phyloP scores from a whole-genome alignment of 2,888 invertebrate species.

The Rhagophthalmus giganteus region DNA sequence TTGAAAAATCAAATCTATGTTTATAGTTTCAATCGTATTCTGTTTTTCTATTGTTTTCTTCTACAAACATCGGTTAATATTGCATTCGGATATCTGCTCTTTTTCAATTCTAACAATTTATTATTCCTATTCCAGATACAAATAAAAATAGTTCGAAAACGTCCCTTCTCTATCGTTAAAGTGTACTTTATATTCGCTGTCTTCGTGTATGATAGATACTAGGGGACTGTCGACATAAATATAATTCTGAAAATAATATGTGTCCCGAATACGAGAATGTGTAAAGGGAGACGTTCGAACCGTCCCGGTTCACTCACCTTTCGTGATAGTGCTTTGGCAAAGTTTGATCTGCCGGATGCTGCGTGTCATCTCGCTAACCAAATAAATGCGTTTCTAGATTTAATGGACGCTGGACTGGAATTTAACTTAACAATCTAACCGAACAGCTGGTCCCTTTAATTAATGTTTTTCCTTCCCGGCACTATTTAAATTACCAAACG shows the following conservation, averaged over 20 bases:
- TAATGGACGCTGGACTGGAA: conserved; percentile 27
- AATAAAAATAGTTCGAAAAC: conserved; percentile 10
- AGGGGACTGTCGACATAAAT: conserved; percentile 33
- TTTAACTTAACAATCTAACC: conserved; percentile 21
- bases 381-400: conserved; percentile 30
- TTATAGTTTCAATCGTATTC: conserved; percentile 22
- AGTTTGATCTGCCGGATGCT: conserved; percentile 34
- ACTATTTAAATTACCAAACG: no score
- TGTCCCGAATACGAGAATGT: conserved; percentile 29
- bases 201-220: conserved; percentile 29
- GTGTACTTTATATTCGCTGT: conserved; percentile 16
- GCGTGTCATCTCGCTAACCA: conserved; percentile 31
- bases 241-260: conserved; percentile 36
- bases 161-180: conserved; percentile 6
- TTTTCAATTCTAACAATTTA: conserved; percentile 39
- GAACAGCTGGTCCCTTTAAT: conserved; percentile 25
- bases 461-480: conserved; percentile 18
- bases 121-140: conserved; percentile 22
- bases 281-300: conserved; percentile 20
- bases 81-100: conserved; percentile 44
- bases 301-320: conserved; percentile 30
- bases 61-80: conserved; percentile 46
- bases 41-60: conserved; percentile 25
- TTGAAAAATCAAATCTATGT: conserved; percentile 20
- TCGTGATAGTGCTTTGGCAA: conserved; percentile 26